These are phyloP conservation scores for Cosmia pyralina DNA, from an alignment of 2,888 invertebrate species.

Conservation along the genomic window DNA sequence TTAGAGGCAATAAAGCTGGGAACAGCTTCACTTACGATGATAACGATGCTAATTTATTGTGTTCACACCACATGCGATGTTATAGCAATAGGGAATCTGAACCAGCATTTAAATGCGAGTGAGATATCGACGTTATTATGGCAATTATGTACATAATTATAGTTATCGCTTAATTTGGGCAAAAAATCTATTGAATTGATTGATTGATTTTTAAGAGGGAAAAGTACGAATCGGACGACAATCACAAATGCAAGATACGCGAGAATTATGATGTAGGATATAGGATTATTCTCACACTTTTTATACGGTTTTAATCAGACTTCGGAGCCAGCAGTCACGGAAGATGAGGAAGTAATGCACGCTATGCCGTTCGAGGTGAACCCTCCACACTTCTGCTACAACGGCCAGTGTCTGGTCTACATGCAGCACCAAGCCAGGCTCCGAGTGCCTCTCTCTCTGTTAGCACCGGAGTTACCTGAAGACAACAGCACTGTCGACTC, in stretches of 20 bases:
- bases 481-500: conserved; percentile 81
- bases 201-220: too few species aligned
- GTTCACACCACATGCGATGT: conserved; percentile 16
- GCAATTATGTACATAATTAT: background rate
- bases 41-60: conserved; percentile 41
- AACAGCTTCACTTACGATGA: conserved; percentile 8
- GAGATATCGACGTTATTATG: conserved; percentile 3
- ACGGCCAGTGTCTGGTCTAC: conserved; percentile 84
- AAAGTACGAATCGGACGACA: too few species aligned
- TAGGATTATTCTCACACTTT: background rate
- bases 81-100: background rate
- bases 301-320: conserved; percentile 34
- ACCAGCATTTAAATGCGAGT: background rate
- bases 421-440: conserved; percentile 82
- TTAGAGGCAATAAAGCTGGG: conserved; percentile 6
- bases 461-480: conserved; percentile 77
- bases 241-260: too few species aligned
- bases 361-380: conserved; percentile 74
- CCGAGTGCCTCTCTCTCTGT: conserved; percentile 80
- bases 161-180: background rate
- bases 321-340: conserved; percentile 57
- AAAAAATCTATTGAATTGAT: background rate
- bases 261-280: too few species aligned
- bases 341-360: conserved; percentile 72
- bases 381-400: conserved; percentile 85